Evolutionary conservation across 2,113 vertebrate species (phyloP), one percentile per base, ranked within the genome.

Genomic region (Zosterops pallidus): DNA sequence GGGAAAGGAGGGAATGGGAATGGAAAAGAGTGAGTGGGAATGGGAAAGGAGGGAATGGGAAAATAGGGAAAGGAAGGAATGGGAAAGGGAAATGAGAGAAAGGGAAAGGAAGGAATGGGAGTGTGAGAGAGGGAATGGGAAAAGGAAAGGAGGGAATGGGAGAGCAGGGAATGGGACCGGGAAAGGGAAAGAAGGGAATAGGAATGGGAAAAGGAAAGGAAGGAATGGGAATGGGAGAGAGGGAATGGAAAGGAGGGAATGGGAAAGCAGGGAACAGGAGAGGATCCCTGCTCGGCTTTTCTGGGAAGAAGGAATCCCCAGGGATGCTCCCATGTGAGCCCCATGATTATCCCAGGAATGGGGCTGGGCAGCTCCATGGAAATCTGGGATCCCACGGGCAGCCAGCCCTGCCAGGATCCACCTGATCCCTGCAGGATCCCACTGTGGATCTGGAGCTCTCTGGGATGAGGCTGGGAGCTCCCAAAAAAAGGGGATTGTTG

Each of bases 301-400:
- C 4, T 24, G 56, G 31, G 60, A 29, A 6, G 15, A 25, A 14
- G n/a, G 20, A 26, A 37, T 59, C 9, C 44, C 18, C 17, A 18
- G 46, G 21, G 31, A 44, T 20, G 35, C 14, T n/a, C 52, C 52
- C 17, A 29, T 29, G 28, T 53, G 52, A 55, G 52, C 64, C 14
- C 0, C 0, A 1, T 13, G 55, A 7, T n/a, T 9, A 18, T 70
- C 79, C 55, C 55, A 4, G 46, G 31, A 24, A 15, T 0, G 24
- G 14, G 37, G 46, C 25, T 37, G 1, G 0, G 67, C 6, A 44
- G 47, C 25, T 71, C 56, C 17, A 3, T 4, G 67, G 56, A 13
- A 21, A 62, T 44, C 3, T 1, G 33, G 39, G 47, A 25, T 53
- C 24, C 33, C 17, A 2, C 3, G 4, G 79, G 41, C 39, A 39